These are phyloP conservation scores for Lycocerus yunnanus DNA, from an alignment of 2,888 invertebrate genomes.

Conservation along the genomic window DNA sequence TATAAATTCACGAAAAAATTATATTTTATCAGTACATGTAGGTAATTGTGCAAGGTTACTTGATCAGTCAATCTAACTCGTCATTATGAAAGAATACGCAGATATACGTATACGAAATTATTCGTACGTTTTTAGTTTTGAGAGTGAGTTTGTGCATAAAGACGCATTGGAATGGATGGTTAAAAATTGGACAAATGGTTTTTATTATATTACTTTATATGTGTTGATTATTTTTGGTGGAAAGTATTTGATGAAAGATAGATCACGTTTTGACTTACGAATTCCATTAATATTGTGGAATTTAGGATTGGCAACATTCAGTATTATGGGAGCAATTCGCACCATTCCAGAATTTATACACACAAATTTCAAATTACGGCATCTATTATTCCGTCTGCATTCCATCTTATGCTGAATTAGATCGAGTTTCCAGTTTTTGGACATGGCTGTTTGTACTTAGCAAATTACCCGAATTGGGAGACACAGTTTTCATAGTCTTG, in stretches of 20 bases:
- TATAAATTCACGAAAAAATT: background rate
- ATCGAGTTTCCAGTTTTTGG: slow-evolving; percentile 96
- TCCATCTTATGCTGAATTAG: slow-evolving; percentile 90
- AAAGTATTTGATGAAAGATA: slow-evolving; percentile 89
- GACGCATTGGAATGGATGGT: slow-evolving; percentile 93
- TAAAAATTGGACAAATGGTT: slow-evolving; percentile 93
- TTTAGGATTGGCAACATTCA: slow-evolving; percentile 88
- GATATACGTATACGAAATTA: slow-evolving; percentile 82
- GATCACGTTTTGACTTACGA: slow-evolving; percentile 88
- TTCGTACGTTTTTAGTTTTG: slow-evolving; percentile 93
- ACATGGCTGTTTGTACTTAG: slow-evolving; percentile 96
- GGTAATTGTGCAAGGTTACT: background rate
- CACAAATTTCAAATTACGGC: slow-evolving; percentile 86
- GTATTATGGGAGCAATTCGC: slow-evolving; percentile 89
- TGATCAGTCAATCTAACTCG: background rate
- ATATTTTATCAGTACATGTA: background rate
- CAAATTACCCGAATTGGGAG: slow-evolving; percentile 94
- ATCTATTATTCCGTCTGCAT: slow-evolving; percentile 95
- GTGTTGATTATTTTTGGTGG: slow-evolving; percentile 94
- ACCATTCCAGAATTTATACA: slow-evolving; percentile 93
- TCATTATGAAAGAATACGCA: slow-evolving; percentile 54
- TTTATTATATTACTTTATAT: slow-evolving; percentile 85
- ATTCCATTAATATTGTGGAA: slow-evolving; percentile 92
- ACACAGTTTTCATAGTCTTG: slow-evolving; percentile 92
- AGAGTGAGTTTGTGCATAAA: slow-evolving; percentile 90